Evolutionary conservation across 2,113 vertebrate species (phyloP).

Genomic region (Ovis canadensis): DNA sequence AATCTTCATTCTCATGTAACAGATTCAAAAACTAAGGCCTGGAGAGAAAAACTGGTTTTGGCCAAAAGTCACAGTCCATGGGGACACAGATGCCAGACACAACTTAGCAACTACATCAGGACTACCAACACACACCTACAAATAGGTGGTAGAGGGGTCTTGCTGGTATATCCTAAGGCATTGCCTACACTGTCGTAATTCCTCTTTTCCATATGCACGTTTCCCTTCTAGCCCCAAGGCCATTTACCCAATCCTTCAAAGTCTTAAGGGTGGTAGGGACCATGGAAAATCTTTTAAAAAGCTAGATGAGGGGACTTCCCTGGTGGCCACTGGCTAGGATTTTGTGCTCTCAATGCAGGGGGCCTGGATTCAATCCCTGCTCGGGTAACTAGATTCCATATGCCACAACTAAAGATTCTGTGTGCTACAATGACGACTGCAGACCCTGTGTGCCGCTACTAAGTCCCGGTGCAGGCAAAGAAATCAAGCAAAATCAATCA

Average conservation of each 20-base stretch:
- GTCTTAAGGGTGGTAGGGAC: neutral
- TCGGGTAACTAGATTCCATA: neutral
- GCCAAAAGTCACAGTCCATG: neutral
- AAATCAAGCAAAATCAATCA: neutral
- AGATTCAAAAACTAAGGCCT: neutral
- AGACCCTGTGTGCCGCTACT: neutral
- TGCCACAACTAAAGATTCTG: neutral
- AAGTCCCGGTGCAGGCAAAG: neutral
- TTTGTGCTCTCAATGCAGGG: neutral
- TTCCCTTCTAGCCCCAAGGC: neutral
- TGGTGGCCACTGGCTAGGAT: neutral
- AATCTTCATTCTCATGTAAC: neutral
- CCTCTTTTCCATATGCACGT: fast-evolving
- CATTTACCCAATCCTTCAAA: neutral
- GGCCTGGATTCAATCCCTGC: neutral
- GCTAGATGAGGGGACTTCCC: neutral
- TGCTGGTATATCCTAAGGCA: neutral
- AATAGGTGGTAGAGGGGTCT: neutral
- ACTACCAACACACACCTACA: neutral
- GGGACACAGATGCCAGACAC: neutral
- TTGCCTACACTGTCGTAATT: neutral
- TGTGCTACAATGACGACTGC: neutral
- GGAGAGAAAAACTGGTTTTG: neutral
- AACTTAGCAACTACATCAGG: neutral
- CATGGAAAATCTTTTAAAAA: neutral